Base-by-base conservation (phyloP, 2,797 vertebrate species). In the Microctenopoma steveboyesi region DNA sequence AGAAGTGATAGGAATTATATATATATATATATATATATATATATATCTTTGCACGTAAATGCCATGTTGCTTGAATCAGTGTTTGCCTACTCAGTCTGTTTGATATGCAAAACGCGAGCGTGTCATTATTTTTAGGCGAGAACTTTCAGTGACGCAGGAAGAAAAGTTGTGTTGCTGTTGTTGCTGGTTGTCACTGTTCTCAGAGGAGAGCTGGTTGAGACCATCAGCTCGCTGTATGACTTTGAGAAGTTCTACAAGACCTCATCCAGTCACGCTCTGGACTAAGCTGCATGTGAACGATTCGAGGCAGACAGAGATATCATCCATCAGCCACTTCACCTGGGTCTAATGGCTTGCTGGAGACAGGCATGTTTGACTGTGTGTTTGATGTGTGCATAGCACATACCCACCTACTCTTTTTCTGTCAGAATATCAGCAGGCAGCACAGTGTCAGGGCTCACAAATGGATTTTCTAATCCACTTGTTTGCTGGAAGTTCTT, bases 391-490 rank as follows among this genome's bases (percentile, higher is more conserved):
- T 85, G 81, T 68, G 72, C 80, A 76, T 76, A 74, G 69, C 68
- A 56, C 79, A 77, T 68, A 59, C 81, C 90, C 78, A 74, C 86
- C 79, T 76, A 58, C 77, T 82, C 84, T 72, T 88, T 89, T 88
- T 73, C 86, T 89, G 84, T 89, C 85, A 72, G 67, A 86, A 85
- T 84, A 88, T 90, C 88, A 86, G 87, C 77, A 63, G 80, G 84
- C 84, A 83, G 82, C 83, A 72, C 76, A 43, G 78, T 87, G 86
- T 88, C 84, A 64, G 40, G 60, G 74, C 83, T 84, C 85, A 80
- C 88, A 92, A 93, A 92, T 93, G 87, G 88, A 79, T 91, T 91
- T 90, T 85, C 83, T 92, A 92, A 93, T 92, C 89, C 90, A 89
- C 85, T 91, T 91, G 91, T 92, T 92, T 87, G 80, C 80, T 79